Base-by-base conservation (phyloP, 64 coral and sea anemone species). In the Dendronephthya gigantea region DNA sequence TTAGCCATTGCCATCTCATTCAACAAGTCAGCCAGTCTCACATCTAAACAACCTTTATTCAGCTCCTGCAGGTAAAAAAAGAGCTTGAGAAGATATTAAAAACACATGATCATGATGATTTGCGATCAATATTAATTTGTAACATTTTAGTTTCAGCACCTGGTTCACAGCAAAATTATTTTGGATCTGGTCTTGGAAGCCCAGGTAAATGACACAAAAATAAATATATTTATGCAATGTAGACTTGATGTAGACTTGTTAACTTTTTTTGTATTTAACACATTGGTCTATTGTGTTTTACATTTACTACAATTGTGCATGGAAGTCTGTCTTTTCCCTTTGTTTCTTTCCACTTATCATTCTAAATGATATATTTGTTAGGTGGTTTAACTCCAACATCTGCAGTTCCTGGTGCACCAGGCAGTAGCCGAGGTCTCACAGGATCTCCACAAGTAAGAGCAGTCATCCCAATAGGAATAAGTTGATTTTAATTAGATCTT, bases 151-250 rank as follows among this genome's bases (percentile, higher is more conserved):
- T 79, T 34, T 36, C 72, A 79, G 72, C 72, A 28, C 32, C 72
- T 36, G 72, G 72, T 34, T 79, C 72, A 33, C 32, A 34, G 29
- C 32, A 29, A 36, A 79, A 79, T 19, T 79, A 79, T 35, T 79
- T 79, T 34, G 72, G 72, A 14, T 79, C 72, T 12, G 72, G 72
- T 35, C 72, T 79, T 79, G 72, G 72, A 12, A 79, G 72, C 16
- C 72, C 72, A 79, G 72, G 72, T 79, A 62, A 16, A 23, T 45
- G 11, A 45, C 11, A 45, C 41, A 45, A 6, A 45, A 45, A 45
- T n/a, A n/a, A n/a, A n/a, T n/a, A n/a, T n/a, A n/a, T n/a, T n/a
- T n/a, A n/a, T n/a, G n/a, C n/a, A n/a, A n/a, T n/a, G n/a, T n/a
- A n/a, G n/a, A n/a, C n/a, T n/a, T n/a, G n/a, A n/a, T n/a, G n/a